Evolutionary conservation across 2,888 invertebrate species (phyloP).

Genomic region (Yponomeuta evonymella): DNA sequence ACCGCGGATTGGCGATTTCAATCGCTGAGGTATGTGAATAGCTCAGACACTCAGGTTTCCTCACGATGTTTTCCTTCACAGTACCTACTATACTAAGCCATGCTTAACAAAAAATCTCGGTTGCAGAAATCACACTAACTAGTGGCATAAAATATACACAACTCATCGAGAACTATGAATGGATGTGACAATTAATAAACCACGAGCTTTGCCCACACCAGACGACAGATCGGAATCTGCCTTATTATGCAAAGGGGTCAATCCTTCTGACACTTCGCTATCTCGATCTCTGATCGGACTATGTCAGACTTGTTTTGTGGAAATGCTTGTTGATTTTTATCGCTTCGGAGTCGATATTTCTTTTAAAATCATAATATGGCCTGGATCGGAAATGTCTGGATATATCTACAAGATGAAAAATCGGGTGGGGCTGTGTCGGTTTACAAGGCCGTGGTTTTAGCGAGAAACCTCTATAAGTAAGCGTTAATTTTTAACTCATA

Average conservation of each 20-base stretch:
- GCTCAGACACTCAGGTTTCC: no score
- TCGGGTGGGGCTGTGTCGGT: no score
- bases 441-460: no score
- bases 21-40: no score
- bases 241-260: slow-evolving; percentile 14
- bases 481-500: no score
- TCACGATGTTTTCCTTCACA: no score
- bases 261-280: not conserved
- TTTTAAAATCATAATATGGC: not conserved
- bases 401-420: no score
- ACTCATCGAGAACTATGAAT: slow-evolving; percentile 7
- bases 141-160: no score
- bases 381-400: not conserved
- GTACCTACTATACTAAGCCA: no score
- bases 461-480: no score
- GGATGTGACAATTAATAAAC: slow-evolving; percentile 4
- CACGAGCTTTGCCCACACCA: slow-evolving; percentile 10
- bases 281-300: not conserved
- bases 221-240: slow-evolving; percentile 5
- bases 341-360: not conserved
- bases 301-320: not conserved
- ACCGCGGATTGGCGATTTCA: no score
- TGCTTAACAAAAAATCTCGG: not conserved
- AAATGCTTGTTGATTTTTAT: not conserved
- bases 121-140: not conserved